Conservation (phyloP, 2,113 vertebrate genomes). For the Bungarus multicinctus region DNA sequence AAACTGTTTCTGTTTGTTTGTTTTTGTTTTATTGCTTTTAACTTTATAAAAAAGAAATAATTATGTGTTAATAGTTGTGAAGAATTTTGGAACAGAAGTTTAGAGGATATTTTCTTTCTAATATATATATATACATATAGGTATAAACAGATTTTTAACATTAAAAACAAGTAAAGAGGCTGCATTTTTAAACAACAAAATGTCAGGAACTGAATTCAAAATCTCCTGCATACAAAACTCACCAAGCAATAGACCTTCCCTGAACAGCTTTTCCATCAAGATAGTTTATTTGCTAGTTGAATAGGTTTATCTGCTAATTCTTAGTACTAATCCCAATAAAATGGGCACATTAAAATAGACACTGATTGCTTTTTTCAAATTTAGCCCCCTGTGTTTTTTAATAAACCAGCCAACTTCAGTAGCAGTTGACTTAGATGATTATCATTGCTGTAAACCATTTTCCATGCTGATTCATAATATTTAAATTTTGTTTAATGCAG, state of each 20-base stretch:
- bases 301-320: not conserved
- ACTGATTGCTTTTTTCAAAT: not conserved
- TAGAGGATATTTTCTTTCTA: not conserved
- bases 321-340: conserved; percentile 23
- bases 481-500: conserved; percentile 53
- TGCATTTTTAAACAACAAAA: not conserved
- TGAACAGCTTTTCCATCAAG: not conserved
- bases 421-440: conserved; percentile 42
- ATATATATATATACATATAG: not conserved
- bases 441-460: conserved; percentile 41
- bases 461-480: conserved; percentile 47
- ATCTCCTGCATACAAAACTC: not conserved
- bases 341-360: not conserved
- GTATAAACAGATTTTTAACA: not conserved
- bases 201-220: not conserved
- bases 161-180: not conserved
- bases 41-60: not conserved
- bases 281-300: not conserved
- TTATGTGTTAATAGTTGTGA: not conserved
- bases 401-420: conserved; percentile 31
- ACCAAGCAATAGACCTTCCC: not conserved
- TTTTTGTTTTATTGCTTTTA: not conserved
- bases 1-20: conserved; percentile 40
- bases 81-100: not conserved
- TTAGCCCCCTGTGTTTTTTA: conserved; percentile 8